A percentile compares a stretch with the other conserved stretches of the same genome.
These are phyloP conservation scores for Brevimyrus niger DNA, from an alignment of 2,113 vertebrate species.

Conservation along the genomic window DNA sequence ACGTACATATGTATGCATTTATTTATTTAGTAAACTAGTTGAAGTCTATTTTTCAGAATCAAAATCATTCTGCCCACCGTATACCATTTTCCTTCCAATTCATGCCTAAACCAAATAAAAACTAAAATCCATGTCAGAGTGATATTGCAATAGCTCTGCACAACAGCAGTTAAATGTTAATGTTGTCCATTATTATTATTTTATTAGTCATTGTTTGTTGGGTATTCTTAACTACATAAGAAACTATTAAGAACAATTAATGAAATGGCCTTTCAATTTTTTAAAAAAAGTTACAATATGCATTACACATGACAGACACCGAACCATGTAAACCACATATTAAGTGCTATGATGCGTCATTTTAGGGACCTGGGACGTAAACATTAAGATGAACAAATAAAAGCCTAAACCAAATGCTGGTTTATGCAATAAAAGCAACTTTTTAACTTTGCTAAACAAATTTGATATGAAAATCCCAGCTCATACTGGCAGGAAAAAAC, in stretches of 20 bases:
- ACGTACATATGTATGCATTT: too few relatives aligned
- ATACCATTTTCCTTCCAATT: background rate
- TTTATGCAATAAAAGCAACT: background rate
- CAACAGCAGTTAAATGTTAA: background rate
- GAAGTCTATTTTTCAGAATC: background rate
- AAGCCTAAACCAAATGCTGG: background rate
- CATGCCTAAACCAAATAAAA: background rate
- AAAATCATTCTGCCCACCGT: background rate
- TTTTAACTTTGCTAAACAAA: background rate
- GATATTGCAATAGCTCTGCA: background rate
- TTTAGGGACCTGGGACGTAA: background rate
- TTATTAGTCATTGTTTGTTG: background rate
- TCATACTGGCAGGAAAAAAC: background rate
- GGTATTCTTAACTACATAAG: background rate
- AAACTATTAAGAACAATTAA: background rate
- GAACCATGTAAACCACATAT: background rate
- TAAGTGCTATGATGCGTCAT: background rate
- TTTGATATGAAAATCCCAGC: background rate
- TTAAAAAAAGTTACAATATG: background rate
- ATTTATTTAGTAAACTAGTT: background rate
- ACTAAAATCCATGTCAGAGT: background rate
- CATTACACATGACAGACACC: background rate
- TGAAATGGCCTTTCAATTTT: background rate
- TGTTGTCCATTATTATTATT: background rate
- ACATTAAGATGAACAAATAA: background rate